Evolutionary conservation across 2,113 vertebrate genomes (phyloP).

Genomic region (Sinocyclocheilus anophthalmus): DNA sequence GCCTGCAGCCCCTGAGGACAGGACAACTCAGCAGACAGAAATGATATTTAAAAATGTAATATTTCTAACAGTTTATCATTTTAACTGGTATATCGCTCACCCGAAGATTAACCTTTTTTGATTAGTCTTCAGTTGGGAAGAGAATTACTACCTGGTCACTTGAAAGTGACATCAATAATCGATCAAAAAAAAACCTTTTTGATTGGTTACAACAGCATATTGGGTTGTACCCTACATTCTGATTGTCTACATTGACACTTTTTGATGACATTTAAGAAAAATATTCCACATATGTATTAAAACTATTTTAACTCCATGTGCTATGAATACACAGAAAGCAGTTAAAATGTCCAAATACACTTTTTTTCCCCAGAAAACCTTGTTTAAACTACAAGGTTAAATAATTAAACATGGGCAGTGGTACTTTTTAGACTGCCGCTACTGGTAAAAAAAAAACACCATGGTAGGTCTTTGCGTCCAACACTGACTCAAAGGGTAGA

Average conservation of each 20-base stretch:
- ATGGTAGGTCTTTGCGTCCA: slow-evolving; percentile 26
- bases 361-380: background rate
- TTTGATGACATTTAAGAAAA: background rate
- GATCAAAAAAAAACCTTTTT: background rate
- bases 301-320: background rate
- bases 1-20: background rate
- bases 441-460: slow-evolving; percentile 15
- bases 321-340: background rate
- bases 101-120: background rate
- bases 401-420: background rate
- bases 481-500: slow-evolving; percentile 40
- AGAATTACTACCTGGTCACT: background rate
- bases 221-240: background rate
- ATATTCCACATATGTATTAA: background rate
- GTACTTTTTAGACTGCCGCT: slow-evolving; percentile 23
- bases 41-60: background rate
- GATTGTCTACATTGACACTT: background rate
- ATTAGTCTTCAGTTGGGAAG: background rate
- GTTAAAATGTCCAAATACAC: background rate
- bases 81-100: background rate
- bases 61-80: background rate
- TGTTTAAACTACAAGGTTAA: background rate
- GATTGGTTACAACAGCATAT: background rate
- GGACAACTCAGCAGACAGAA: background rate
- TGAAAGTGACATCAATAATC: background rate